Conservation (phyloP, 2,888 invertebrate species). For the Brenthis ino region DNA sequence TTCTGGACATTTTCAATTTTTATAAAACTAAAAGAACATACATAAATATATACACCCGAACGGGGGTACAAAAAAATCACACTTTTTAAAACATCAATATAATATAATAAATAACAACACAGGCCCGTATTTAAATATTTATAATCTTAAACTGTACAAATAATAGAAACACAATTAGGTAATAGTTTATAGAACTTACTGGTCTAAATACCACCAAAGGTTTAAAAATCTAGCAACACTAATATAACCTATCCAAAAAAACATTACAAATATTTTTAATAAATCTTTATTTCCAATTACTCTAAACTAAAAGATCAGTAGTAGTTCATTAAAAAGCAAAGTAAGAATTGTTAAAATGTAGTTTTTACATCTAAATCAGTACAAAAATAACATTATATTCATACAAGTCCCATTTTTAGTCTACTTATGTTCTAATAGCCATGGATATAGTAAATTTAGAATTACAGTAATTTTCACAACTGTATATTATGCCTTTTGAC, state of each 20-base stretch:
- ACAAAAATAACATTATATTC: slow-evolving; percentile 9
- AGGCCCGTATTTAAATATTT: slow-evolving; percentile 4
- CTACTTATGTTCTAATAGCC: background rate
- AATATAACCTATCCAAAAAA: background rate
- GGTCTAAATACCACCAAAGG: background rate
- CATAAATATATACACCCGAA: no score
- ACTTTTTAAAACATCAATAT: no score
- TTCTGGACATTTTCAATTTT: no score
- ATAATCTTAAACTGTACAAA: slow-evolving; percentile 10
- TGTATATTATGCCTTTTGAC: no score
- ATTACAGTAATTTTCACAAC: no score
- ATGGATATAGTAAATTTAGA: background rate
- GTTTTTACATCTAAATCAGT: slow-evolving; percentile 15
- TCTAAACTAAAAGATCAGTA: slow-evolving; percentile 1
- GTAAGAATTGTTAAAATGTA: background rate
- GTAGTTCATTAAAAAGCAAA: no score
- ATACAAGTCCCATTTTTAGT: background rate
- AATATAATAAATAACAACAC: background rate
- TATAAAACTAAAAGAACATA: no score
- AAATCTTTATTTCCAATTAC: background rate
- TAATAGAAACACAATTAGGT: background rate
- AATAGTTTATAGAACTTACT: background rate
- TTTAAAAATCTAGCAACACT: slow-evolving; percentile 13
- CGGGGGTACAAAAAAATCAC: no score
- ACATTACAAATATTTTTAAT: no score